phyloP scores from a whole-genome alignment of 2,888 invertebrate genomes.

The Fissipunctia ypsillon region DNA sequence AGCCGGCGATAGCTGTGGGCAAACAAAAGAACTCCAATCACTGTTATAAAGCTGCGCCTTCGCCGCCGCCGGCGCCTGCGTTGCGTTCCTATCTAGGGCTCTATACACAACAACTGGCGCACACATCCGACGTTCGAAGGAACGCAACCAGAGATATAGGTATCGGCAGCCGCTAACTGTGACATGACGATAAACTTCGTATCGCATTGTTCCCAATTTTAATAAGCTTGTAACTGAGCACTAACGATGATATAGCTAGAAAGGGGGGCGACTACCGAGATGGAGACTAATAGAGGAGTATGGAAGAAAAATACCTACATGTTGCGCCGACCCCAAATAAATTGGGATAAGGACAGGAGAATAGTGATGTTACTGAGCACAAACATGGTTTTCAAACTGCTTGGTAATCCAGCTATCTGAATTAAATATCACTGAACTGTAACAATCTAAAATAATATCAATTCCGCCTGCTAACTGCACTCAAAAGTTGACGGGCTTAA shows the following conservation, averaged over 20 bases:
- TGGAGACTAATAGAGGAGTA: neutral
- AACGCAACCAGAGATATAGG: slow-evolving; percentile 31
- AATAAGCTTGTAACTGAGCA: neutral
- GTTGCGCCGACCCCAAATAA: neutral
- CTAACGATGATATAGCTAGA: neutral
- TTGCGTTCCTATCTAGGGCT: slow-evolving; percentile 54
- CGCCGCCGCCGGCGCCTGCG: slow-evolving; percentile 34
- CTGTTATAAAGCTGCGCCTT: slow-evolving; percentile 45
- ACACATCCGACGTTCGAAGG: slow-evolving; percentile 60
- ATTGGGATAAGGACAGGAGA: neutral
- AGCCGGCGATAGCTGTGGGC: slow-evolving; percentile 39
- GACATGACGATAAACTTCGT: slow-evolving; percentile 18
- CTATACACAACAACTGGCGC: slow-evolving; percentile 51
- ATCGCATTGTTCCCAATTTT: slow-evolving; percentile 23
- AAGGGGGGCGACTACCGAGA: neutral
- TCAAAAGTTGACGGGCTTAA: neutral
- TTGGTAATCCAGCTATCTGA: neutral
- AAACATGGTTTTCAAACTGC: neutral
- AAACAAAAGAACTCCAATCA: slow-evolving; percentile 70
- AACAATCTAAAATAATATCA: neutral
- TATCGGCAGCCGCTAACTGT: slow-evolving; percentile 7
- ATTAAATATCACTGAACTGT: neutral
- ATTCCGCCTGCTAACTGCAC: neutral
- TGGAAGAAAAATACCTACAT: neutral
- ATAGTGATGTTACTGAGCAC: neutral